Evolutionary conservation across 2,888 invertebrate genomes (phyloP), one percentile per base, ranked within the genome.

Genomic region (Tenthredo amoena): DNA sequence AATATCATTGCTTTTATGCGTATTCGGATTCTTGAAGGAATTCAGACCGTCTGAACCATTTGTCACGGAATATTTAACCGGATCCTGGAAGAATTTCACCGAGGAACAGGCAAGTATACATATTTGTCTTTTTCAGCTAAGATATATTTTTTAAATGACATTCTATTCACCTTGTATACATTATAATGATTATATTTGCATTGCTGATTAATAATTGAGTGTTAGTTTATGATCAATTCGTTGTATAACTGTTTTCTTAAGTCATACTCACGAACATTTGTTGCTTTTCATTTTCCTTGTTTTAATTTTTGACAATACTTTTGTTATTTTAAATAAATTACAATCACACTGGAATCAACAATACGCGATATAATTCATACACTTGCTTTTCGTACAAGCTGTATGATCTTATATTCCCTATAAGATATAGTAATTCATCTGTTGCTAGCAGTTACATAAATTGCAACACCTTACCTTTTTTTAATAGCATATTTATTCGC

Each of bases 11-110:
- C 93, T 97, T 79, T 93, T 98, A 18, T 97, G 98, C 91, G 94
- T 96, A 58, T 98, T 97, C 91, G 98, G 98, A 1, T 96, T 97
- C 89, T 94, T 98, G 84, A 96, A 98, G 87, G 98, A 98, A 93
- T 95, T 98, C 86, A 94, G 98, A n/a, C 98, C 98, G 0, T 97
- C 97, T 0, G 98, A 98, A 90, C 97, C 98, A 0, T 98, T 96
- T 91, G 96, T 98, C 2, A 96, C 97, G 0, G 96, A 97, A 91
- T 98, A 96, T 92, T 93, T 98, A 50, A 95, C 96, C 12, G 97
- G 97, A 74, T 95, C 95, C 89, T 97, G 96, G 96, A 95, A 97
- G 90, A 97, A 98, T 92, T 94, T 98, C 47, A 97, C 97, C 0
- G 94, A 94, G 47, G 95, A 95, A 15, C 95, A 97, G 93, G 95